A percentile compares a stretch with the other conserved stretches of the same genome.
phyloP scores from a whole-genome alignment of 2,888 invertebrate species.

The Andrena fulva region DNA sequence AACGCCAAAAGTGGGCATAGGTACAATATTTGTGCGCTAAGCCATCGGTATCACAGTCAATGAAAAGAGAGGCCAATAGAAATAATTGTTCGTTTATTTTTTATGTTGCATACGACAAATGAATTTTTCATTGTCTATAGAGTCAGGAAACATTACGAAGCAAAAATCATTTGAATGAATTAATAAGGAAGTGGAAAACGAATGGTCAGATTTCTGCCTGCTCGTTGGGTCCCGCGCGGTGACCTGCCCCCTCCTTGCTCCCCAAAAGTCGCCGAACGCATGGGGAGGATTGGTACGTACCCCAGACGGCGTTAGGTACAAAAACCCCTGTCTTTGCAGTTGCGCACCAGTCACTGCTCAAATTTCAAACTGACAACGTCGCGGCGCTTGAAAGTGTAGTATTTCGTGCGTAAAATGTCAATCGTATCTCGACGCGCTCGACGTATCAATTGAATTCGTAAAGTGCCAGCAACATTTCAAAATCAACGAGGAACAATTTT shows the following conservation, averaged over 20 bases:
- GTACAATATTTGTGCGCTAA: no score
- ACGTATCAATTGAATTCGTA: no score
- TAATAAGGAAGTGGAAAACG: neutral
- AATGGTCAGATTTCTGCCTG: no score
- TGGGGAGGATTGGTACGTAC: neutral
- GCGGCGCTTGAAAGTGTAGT: neutral
- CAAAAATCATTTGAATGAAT: neutral
- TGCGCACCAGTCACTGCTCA: neutral
- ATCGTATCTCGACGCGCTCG: no score
- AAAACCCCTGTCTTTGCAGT: neutral
- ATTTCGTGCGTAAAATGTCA: neutral
- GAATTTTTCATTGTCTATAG: no score
- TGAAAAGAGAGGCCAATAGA: neutral
- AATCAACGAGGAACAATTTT: neutral
- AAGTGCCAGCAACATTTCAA: neutral
- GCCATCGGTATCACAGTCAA: no score
- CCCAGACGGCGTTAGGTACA: constrained; percentile 26
- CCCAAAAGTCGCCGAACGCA: neutral
- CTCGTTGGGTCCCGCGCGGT: neutral
- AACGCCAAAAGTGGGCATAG: no score
- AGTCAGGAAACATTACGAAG: no score
- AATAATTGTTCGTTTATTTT: no score
- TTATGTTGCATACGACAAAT: no score
- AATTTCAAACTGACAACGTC: no score
- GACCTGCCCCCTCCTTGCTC: neutral